Evolutionary conservation across 2,888 invertebrate species (phyloP), one percentile per base, ranked within the genome.

Genomic region (Fragum fragum): DNA sequence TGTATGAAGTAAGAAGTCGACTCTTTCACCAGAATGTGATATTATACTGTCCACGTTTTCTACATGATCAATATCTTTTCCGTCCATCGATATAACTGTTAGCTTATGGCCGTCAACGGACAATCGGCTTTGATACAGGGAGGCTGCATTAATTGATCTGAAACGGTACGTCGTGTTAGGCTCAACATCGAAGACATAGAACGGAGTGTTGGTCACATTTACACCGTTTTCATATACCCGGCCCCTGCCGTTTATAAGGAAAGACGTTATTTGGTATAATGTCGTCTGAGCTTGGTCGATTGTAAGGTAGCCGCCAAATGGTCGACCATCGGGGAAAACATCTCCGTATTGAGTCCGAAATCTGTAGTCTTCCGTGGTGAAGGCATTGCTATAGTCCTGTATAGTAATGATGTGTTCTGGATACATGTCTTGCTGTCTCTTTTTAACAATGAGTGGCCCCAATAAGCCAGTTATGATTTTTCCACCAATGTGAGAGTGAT

Each of bases 11-110:
- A 89, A 79, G 68, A 92, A 89, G 76, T 92, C 92, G 61, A 85
- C 86, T 21, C 90, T 80, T 77, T 93, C 92, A 0, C 92, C 93
- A 3, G 90, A 85, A 68, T 87, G 84, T 29, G 91, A 82, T 5
- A 89, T 81, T 39, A 92, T 68, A 0, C 82, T 85, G 26, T 91
- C 88, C 14, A 53, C 47, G 0, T 78, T 79, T 0, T 79, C 77
- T 9, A 84, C 29, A 1, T 89, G 87, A 68, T 83, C 85, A 21
- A 90, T 66, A 18, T 87, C 87, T 47, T 53, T 55, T 0, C 91
- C 90, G 69, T 92, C 92, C 0, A 88, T 79, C 1, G 91, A 87
- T 14, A 91, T 76, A 11, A 92, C 69, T 0, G 66, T 76, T 7
- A 92, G 11, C 11, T 57, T 69, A 66, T 92, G 92, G 5, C 76